Evolutionary conservation across 2,888 invertebrate species (phyloP), one percentile per base, ranked within the genome.

Genomic region (Hydrotaea cyrtoneurina): DNA sequence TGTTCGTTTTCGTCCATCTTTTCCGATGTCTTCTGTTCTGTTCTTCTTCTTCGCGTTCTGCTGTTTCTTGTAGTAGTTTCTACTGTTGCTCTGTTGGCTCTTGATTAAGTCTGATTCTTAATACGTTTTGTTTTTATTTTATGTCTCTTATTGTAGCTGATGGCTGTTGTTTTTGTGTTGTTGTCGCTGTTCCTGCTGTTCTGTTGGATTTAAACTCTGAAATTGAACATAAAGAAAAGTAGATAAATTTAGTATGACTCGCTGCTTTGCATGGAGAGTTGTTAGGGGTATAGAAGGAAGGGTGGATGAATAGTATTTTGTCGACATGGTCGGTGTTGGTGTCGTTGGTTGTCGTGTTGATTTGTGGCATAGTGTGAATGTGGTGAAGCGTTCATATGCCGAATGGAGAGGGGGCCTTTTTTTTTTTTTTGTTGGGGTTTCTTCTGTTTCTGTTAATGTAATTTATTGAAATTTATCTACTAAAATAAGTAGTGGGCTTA

Each of bases 1-100:
- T 94, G 93, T 89, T 96, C 96, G 90, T 95, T 95, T 91, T 96
- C 96, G 93, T 96, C 96, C 94, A 96, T 95, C 21, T 90, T 77
- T 78, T 62, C 72, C 39, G n/a, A 2, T 43, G 39, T 23, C 17
- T 53, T 72, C 39, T 55, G n/a, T n/a, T n/a, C n/a, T 43, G 36
- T 62, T 43, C 46, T 21, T 46, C 23, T 11, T 46, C 23, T 66
- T 43, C 57, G 7, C 19, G 26, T 57, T 59, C 59, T 43, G 5
- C 43, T 23, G 13, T 59, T 8, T 23, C 21, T 69, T 69, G 23
- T 43, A 46, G 69, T 23, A 43, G 19, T 55, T 43, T 17, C 66
- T 66, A 11, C 39, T 15, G 72, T 31, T 53, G 46, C 26, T n/a
- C n/a, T 57, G 36, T 23, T 64, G 26, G 26, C 26, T 36, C 39